Conservation (phyloP, 2,797 vertebrate species). For the Fringilla coelebs region DNA sequence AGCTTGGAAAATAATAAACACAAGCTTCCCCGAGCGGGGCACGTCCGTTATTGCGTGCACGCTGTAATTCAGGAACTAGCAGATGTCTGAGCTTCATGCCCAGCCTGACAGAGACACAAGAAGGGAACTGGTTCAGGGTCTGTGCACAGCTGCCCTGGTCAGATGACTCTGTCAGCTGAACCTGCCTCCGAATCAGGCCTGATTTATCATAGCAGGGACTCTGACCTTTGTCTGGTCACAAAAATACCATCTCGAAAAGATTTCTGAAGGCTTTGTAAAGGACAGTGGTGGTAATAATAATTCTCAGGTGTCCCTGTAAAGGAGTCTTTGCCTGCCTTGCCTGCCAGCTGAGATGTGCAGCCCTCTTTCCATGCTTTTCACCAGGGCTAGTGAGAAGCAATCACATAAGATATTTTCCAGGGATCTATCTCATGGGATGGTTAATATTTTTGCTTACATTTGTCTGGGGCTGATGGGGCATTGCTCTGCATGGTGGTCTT, state of each 20-base stretch:
- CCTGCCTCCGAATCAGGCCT: slow-evolving; percentile 67
- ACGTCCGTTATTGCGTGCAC: slow-evolving; percentile 67
- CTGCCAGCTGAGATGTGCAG: not conserved
- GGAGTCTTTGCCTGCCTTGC: not conserved
- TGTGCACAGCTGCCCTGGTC: slow-evolving; percentile 81
- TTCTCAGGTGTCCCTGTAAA: not conserved
- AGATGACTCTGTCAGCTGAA: slow-evolving; percentile 83
- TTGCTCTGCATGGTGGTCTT: not conserved
- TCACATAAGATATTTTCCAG: not conserved
- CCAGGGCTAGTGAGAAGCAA: not conserved
- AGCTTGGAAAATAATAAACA: slow-evolving; percentile 62
- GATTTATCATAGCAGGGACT: slow-evolving; percentile 80
- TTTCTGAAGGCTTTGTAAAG: slow-evolving; percentile 47
- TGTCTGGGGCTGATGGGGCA: not conserved
- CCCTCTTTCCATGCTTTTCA: not conserved
- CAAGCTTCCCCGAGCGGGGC: not conserved
- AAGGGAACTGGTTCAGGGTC: slow-evolving; percentile 77
- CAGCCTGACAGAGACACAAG: slow-evolving; percentile 48
- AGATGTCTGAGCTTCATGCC: slow-evolving; percentile 80
- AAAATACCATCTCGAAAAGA: slow-evolving; percentile 67
- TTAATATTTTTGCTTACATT: not conserved
- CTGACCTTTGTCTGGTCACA: slow-evolving; percentile 83
- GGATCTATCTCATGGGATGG: not conserved
- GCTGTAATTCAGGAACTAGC: slow-evolving; percentile 72
- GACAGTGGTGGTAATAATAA: not conserved